Base-by-base conservation (phyloP, 2,113 vertebrate genomes). In the Cricetomys ansorgei region DNA sequence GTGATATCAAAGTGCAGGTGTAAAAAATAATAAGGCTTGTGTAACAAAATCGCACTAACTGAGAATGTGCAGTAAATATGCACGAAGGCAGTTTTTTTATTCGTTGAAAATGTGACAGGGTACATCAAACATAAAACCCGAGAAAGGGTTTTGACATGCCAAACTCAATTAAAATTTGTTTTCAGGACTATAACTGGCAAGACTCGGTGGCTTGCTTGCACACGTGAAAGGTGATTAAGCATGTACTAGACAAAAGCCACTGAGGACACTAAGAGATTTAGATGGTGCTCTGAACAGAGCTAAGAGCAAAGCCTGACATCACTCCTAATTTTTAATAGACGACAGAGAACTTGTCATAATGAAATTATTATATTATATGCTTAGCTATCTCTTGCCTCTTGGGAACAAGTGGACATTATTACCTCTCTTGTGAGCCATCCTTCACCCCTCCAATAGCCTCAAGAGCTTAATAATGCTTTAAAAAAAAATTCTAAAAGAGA, bases 1-100 rank as follows among this genome's bases (percentile, higher is more conserved):
- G 93, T 83, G 75, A 95, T 97, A 98, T 98, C 97, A 98, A 97
- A 97, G 95, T 97, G 91, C 96, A 97, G 97, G 86, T 97, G 79
- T 98, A 98, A 98, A 98, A 97, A 97, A 96, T 97, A 97, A 98
- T 97, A 98, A 98, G 97, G 94, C 90, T 95, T 92, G 94, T 97
- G 96, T 93, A 96, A 97, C 96, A 97, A 97, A 96, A 97, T 92
- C 69, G 85, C 95, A 91, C 96, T 97, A 97, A 96, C 94, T 88
- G 96, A 96, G 80, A 95, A 79, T 72, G 89, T 88, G 85, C 83
- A 97, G 95, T 97, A 97, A 98, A 96, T 97, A 97, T 95, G 93
- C 91, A 96, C 97, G 87, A 72, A 96, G 86, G 94, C 72, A 59
- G 64, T 65, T 97, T 95, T 95, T 95, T 96, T 94, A 91, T 83